A percentile compares a stretch with the other conserved stretches of the same genome.
These are phyloP conservation scores for Saguinus midas DNA, from an alignment of 2,113 vertebrate species.

Conservation along the genomic window DNA sequence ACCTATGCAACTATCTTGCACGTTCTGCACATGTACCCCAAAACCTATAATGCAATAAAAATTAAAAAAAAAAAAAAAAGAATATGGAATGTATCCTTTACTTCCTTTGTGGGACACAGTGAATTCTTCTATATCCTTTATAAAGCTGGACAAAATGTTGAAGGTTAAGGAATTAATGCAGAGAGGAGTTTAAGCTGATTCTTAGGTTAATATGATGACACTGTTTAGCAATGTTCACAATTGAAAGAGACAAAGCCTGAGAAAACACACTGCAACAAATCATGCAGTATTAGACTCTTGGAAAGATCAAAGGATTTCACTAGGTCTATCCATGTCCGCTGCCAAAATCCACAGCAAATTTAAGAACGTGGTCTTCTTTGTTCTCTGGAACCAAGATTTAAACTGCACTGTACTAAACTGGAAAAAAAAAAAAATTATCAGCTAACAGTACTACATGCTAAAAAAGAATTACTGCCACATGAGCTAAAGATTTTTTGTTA, in stretches of 20 bases:
- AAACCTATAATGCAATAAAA: too few species aligned
- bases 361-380: neutral
- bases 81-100: neutral
- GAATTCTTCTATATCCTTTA: neutral
- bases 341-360: neutral
- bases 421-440: neutral
- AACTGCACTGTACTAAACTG: neutral
- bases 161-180: constrained; percentile 6
- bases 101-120: neutral
- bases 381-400: neutral
- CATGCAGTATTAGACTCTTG: neutral
- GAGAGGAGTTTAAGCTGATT: neutral
- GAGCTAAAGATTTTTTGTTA: neutral
- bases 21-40: too few species aligned
- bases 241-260: neutral
- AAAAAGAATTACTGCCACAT: neutral
- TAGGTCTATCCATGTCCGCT: neutral
- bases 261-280: neutral
- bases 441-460: neutral
- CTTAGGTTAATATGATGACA: neutral
- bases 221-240: neutral
- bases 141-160: neutral
- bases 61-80: too few species aligned
- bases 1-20: too few species aligned
- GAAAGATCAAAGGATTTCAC: constrained; percentile 2